A percentile compares a stretch with the other conserved stretches of the same genome.
Conservation (phyloP, 2,888 invertebrate species). For the Dryocosmus kuriphilus region DNA sequence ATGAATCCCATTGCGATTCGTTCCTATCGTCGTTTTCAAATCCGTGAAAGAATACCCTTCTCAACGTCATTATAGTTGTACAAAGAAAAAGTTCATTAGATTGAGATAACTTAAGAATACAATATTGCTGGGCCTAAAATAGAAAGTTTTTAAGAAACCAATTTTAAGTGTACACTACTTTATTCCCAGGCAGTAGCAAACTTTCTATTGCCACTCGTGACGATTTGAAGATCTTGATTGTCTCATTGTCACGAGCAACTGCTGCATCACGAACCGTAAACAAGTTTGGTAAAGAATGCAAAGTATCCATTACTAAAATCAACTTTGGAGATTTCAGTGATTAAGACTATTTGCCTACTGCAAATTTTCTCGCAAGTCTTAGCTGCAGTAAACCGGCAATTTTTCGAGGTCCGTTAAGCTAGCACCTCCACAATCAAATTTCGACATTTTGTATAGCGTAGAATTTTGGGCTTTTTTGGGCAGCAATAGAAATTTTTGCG, state of each 20-base stretch:
- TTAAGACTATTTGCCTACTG: not conserved
- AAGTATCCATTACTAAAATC: not conserved
- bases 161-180: not conserved
- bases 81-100: slow-evolving; percentile 1
- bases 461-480: no score
- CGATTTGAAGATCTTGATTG: slow-evolving; percentile 37
- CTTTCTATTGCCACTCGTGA: slow-evolving; percentile 30
- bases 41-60: slow-evolving; percentile 12
- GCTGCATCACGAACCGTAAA: slow-evolving; percentile 31
- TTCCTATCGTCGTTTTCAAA: slow-evolving; percentile 12
- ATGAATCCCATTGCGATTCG: slow-evolving; percentile 28
- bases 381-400: not conserved
- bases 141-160: slow-evolving; percentile 7
- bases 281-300: slow-evolving; percentile 19
- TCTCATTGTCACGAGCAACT: slow-evolving; percentile 39
- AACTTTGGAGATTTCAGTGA: not conserved
- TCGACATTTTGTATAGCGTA: no score
- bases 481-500: no score
- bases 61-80: not conserved
- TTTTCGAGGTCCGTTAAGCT: no score
- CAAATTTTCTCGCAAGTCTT: not conserved
- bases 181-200: slow-evolving; percentile 31
- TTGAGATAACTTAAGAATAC: not conserved
- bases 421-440: no score
- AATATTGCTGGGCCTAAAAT: no score